phyloP scores from a whole-genome alignment of 2,113 vertebrate species.

The Sterrhoptilus dennistouni region DNA sequence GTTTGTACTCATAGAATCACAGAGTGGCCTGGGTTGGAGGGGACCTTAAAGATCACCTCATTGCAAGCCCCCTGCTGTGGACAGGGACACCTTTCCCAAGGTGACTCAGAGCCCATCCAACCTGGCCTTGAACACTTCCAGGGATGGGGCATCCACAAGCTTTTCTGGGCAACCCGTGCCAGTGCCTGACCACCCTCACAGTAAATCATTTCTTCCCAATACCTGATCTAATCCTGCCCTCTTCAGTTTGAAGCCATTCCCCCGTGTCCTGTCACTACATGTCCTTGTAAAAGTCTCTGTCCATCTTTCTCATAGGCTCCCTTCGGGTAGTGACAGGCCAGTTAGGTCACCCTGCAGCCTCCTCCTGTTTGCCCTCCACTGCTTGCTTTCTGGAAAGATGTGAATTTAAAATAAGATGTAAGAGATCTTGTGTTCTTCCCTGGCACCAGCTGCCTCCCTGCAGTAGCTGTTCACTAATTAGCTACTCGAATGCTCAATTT shows the following conservation, averaged over 20 bases:
- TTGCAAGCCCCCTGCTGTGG: neutral
- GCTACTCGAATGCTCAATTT: neutral
- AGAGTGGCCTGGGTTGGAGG: neutral
- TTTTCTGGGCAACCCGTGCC: neutral
- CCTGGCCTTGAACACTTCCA: neutral
- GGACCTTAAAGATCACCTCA: neutral
- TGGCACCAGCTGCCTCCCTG: neutral
- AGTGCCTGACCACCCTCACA: neutral
- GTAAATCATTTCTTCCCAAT: neutral
- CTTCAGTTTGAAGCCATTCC: neutral
- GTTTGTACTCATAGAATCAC: neutral
- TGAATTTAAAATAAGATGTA: neutral
- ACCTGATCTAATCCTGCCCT: neutral
- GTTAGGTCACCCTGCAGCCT: neutral
- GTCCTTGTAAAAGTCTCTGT: neutral
- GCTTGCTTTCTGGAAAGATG: neutral
- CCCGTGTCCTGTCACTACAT: neutral
- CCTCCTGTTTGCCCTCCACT: neutral
- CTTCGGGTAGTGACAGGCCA: neutral
- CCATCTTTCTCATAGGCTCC: neutral
- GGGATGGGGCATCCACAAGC: rapidly evolving
- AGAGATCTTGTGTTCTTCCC: neutral
- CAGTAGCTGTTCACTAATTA: neutral
- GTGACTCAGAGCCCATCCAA: neutral
- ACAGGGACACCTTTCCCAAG: neutral